A percentile compares a stretch with the other conserved stretches of the same genome.
phyloP scores from a whole-genome alignment of 2,113 vertebrate genomes.

The Odocoileus virginianus region DNA sequence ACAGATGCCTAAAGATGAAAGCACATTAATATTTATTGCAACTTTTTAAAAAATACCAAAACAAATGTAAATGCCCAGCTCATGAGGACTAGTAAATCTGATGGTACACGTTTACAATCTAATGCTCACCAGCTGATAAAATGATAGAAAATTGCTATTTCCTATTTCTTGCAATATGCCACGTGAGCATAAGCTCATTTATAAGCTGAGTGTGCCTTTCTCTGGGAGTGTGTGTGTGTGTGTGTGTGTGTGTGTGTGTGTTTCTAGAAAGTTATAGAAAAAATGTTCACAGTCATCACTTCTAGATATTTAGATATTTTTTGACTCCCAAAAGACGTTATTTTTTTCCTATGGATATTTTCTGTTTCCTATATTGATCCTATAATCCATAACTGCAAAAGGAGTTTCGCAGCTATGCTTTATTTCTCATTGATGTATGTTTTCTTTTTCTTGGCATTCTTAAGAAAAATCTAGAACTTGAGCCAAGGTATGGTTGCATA shows the following conservation, averaged over 20 bases:
- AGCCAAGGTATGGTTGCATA: neutral
- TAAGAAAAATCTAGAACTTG: neutral
- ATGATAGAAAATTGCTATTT: neutral
- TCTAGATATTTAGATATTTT: neutral
- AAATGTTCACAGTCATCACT: neutral
- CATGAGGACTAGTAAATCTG: neutral
- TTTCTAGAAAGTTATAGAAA: neutral
- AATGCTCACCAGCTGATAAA: neutral
- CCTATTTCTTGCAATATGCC: neutral
- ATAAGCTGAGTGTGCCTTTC: neutral
- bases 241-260: neutral
- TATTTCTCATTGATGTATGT: neutral
- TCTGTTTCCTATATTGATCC: neutral
- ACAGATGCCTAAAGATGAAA: neutral
- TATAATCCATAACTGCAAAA: neutral
- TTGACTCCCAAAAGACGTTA: neutral
- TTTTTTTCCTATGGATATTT: neutral
- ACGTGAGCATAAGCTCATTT: fast-evolving
- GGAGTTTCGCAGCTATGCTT: neutral
- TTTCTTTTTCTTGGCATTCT: neutral
- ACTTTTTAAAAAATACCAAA: neutral
- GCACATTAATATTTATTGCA: neutral
- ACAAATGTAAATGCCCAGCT: neutral
- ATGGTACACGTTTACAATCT: fast-evolving
- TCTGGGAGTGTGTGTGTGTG: neutral